Evolutionary conservation across 2,888 invertebrate species (phyloP).

Genomic region (Carabus problematicus): DNA sequence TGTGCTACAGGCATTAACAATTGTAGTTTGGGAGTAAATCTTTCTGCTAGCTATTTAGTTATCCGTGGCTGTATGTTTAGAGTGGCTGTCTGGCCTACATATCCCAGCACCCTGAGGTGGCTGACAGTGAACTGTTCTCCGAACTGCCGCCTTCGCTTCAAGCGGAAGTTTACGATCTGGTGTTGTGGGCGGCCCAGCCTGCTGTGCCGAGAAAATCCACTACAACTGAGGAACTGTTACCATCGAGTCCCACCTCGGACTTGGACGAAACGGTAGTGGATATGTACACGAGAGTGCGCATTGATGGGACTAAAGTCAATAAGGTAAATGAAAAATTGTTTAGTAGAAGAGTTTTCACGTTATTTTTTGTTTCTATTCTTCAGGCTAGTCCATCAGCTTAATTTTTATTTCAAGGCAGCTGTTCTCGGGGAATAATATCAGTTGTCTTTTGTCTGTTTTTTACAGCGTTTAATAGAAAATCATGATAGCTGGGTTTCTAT

Average conservation of each 20-base stretch:
- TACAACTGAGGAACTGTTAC: constrained; percentile 47
- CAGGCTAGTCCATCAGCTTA: no score
- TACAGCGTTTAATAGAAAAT: no score
- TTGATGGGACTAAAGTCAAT: not conserved
- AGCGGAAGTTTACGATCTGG: constrained; percentile 64
- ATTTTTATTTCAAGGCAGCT: no score
- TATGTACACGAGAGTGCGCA: constrained; percentile 6
- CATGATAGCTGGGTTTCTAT: no score
- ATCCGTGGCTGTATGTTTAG: no score
- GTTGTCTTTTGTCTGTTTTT: no score
- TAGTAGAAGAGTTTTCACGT: not conserved
- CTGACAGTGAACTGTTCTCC: constrained; percentile 64
- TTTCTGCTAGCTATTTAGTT: no score
- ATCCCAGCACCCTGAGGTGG: constrained; percentile 62
- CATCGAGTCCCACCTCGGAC: constrained; percentile 6
- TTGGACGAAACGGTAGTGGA: not conserved
- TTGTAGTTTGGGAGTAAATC: no score
- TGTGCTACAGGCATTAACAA: no score
- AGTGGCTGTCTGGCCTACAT: constrained; percentile 63
- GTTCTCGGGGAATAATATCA: no score
- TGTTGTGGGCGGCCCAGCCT: constrained; percentile 52
- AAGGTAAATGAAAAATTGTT: no score
- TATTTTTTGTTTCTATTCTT: not conserved
- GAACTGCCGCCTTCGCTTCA: constrained; percentile 66
- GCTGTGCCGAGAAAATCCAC: constrained; percentile 42